Conservation (phyloP, 2,888 invertebrate species). For the Eretmocerus hayati region DNA sequence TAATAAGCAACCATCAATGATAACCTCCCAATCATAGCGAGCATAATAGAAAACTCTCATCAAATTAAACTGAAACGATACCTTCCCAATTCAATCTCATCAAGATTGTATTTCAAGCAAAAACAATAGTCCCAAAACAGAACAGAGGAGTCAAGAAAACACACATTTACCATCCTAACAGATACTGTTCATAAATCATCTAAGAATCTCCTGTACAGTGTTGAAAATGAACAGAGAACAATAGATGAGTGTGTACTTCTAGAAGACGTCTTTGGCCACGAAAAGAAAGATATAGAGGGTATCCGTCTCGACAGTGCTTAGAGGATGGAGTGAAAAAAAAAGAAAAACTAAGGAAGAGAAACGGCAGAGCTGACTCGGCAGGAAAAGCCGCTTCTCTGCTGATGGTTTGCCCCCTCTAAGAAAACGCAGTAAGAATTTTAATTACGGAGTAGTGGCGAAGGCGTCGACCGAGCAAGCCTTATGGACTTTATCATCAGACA, state of each 20-base stretch:
- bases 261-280: neutral
- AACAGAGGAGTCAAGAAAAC: too few relatives aligned
- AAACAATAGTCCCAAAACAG: too few relatives aligned
- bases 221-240: slow-evolving; percentile 1
- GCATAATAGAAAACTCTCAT: too few relatives aligned
- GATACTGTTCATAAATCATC: slow-evolving; percentile 10
- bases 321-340: neutral
- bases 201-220: neutral
- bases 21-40: too few relatives aligned
- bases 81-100: too few relatives aligned
- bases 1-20: too few relatives aligned
- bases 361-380: neutral
- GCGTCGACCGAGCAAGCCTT: neutral
- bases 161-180: neutral
- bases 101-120: too few relatives aligned
- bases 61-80: too few relatives aligned
- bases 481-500: slow-evolving; percentile 7
- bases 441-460: too few relatives aligned
- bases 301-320: too few relatives aligned
- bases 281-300: neutral
- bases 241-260: neutral
- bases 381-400: slow-evolving; percentile 1
- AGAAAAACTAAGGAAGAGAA: neutral
- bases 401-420: neutral
- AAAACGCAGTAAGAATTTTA: slow-evolving; percentile 12